These are phyloP conservation scores for Allygus modestus DNA, from an alignment of 2,888 invertebrate genomes.

Conservation along the genomic window DNA sequence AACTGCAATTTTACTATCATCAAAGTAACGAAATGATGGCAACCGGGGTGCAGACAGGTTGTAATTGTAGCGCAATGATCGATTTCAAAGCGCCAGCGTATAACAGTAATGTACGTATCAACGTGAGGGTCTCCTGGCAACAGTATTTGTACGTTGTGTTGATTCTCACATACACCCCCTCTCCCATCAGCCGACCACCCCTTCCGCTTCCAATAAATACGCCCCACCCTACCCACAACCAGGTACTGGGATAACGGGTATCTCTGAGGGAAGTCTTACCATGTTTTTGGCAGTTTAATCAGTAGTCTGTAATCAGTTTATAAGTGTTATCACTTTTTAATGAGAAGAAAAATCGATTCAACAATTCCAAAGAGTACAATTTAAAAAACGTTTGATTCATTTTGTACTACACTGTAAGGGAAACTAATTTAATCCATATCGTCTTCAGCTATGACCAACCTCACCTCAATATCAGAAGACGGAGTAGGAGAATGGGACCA, in stretches of 20 bases:
- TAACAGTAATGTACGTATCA: conserved; percentile 49
- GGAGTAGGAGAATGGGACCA: conserved; percentile 78
- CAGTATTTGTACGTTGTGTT: conserved; percentile 46
- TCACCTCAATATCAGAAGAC: conserved; percentile 92
- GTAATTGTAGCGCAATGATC: conserved; percentile 41
- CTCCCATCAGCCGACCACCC: background rate
- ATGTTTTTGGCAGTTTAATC: background rate
- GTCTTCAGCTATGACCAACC: conserved; percentile 92
- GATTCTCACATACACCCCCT: conserved; percentile 33
- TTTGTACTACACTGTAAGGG: too few species aligned
- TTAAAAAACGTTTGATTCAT: too few species aligned
- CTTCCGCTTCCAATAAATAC: background rate
- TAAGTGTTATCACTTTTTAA: too few species aligned
- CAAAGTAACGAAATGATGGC: too few species aligned
- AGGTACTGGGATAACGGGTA: background rate
- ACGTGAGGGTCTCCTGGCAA: conserved; percentile 43
- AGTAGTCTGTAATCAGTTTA: too few species aligned
- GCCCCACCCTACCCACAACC: background rate
- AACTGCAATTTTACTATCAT: too few species aligned
- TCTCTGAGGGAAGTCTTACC: background rate
- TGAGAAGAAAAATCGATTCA: too few species aligned
- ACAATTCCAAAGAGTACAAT: too few species aligned
- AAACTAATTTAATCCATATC: too few species aligned
- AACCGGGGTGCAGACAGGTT: background rate
- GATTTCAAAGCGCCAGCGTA: background rate